Percentiles rank a stretch among this genome's conserved stretches.
Evolutionary conservation across 2,888 invertebrate species (phyloP).

Genomic region (Cheilosia grossa): DNA sequence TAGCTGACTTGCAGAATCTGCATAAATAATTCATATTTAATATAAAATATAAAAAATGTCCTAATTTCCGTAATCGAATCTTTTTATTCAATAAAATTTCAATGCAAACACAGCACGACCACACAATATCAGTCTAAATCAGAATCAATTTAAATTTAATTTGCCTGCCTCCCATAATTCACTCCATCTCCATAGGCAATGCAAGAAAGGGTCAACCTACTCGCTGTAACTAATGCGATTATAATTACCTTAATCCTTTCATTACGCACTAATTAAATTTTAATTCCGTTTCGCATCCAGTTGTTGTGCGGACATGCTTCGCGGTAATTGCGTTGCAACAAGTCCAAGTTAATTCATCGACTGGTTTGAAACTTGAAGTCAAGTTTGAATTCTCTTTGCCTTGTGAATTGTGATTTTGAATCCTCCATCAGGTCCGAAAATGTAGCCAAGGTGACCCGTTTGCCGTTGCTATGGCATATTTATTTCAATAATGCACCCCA

Average conservation of each 20-base stretch:
- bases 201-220: background rate
- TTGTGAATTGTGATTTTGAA: background rate
- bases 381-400: constrained; percentile 12
- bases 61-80: too few relatives aligned
- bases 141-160: background rate
- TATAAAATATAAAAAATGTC: too few relatives aligned
- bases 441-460: constrained; percentile 57
- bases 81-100: too few relatives aligned
- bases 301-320: constrained; percentile 4
- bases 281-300: constrained; percentile 10
- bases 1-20: too few relatives aligned
- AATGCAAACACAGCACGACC: too few relatives aligned
- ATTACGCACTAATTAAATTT: constrained; percentile 31
- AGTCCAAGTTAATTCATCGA: constrained; percentile 10
- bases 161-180: background rate
- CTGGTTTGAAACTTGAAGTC: background rate
- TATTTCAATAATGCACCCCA: constrained; percentile 47
- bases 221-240: constrained; percentile 36
- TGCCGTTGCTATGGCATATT: constrained; percentile 35
- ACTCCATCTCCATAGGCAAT: background rate
- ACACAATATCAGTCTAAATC: background rate
- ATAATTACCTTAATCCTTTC: constrained; percentile 38
- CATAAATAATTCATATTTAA: too few relatives aligned
- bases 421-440: background rate
- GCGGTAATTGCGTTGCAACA: constrained; percentile 29